Base-by-base conservation (phyloP, 1,140 invertebrate genomes). In the Euglossa dilemma region DNA sequence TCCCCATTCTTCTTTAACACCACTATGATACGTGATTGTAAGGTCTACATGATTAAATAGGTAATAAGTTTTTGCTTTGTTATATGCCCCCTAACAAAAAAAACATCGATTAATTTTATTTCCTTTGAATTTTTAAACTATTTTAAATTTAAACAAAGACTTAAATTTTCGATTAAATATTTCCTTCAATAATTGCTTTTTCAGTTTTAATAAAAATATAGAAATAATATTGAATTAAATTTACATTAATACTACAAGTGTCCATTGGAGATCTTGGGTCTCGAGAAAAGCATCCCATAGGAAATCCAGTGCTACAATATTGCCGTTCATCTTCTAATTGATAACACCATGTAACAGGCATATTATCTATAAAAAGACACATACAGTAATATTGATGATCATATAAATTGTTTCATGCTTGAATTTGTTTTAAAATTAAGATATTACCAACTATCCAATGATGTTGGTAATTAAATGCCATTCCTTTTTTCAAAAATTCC, bases 271-370 rank as follows among this genome's bases (percentile, higher is more conserved):
- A 93, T 61, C 95, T 94, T 18, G 95, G 88, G 87, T 96, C 95
- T 83, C 95, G 94, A 57, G 96, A 95, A 93, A 97, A 98, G 93
- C 99, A 99, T n/a, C 99, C 99, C 97, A 99, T 99, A 1, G 98
- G 99, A 93, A 99, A 99, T 54, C 99, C 98, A 79, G 97, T 98
- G 66, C 97, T 98, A 93, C 99, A 99, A 94, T 98, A 97, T 89
- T 97, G 96, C 92, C 96, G 95, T 82, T 95, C 96, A 92, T 96
- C 96, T 85, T 98, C 97, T 36, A 97, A 95, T 80, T 96, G 94
- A 93, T 99, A 99, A 93, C 99, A 99, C 97, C 98, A 99, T 0
- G 97, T 98, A 4, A 98, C 97, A 54, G 99, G 99, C 98, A 99
- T 99, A 92, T 99, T 99, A 94, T 99, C 97, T 95, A 47, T 86